Percentiles rank a stretch among this genome's conserved stretches.
Evolutionary conservation across 2,797 vertebrate genomes (phyloP).

Genomic region (Poecilia picta): DNA sequence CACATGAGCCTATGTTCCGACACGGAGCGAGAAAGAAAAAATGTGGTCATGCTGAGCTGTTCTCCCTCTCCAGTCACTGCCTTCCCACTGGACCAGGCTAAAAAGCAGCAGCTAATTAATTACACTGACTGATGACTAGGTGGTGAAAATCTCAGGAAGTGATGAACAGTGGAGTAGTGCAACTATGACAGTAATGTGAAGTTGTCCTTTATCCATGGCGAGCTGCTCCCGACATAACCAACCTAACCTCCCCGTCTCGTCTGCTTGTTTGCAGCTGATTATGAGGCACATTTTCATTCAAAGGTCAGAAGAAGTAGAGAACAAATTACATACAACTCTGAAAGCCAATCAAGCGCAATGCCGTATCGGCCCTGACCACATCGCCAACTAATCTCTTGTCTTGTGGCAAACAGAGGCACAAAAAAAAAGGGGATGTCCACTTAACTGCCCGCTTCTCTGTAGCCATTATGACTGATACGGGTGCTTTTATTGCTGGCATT

Average conservation of each 20-base stretch:
- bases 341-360: not conserved
- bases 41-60: slow-evolving; percentile 13
- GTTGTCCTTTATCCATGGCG: slow-evolving; percentile 40
- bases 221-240: slow-evolving; percentile 19
- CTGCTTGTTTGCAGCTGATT: slow-evolving; percentile 19
- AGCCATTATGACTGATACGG: slow-evolving; percentile 5
- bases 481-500: slow-evolving; percentile 13
- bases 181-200: slow-evolving; percentile 67
- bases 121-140: slow-evolving; percentile 63
- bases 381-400: slow-evolving; percentile 8
- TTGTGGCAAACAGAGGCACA: slow-evolving; percentile 27
- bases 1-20: slow-evolving; percentile 3
- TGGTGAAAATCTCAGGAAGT: slow-evolving; percentile 52
- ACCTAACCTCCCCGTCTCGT: slow-evolving; percentile 5
- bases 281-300: slow-evolving; percentile 10
- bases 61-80: slow-evolving; percentile 28
- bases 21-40: slow-evolving; percentile 6
- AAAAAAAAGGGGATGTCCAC: slow-evolving; percentile 41
- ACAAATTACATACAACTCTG: slow-evolving; percentile 14
- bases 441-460: slow-evolving; percentile 29
- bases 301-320: slow-evolving; percentile 11
- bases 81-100: slow-evolving; percentile 37
- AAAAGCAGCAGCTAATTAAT: slow-evolving; percentile 66
- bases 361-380: not conserved
- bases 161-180: slow-evolving; percentile 52